Evolutionary conservation across 2,113 vertebrate genomes (phyloP).

Genomic region (Copsychus sechellarum): DNA sequence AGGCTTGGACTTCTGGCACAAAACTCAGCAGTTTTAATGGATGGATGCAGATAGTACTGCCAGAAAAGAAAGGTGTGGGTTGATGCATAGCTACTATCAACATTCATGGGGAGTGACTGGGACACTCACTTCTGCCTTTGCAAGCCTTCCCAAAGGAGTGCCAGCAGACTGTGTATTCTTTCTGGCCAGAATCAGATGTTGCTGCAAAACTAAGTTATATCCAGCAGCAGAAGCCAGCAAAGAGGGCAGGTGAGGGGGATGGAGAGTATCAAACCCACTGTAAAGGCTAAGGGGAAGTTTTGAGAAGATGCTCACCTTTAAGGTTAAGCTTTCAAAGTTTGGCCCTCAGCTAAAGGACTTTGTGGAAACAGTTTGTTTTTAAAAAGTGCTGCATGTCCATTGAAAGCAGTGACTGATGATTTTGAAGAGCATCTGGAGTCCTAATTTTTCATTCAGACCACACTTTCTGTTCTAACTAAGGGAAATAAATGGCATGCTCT

Average conservation of each 20-base stretch:
- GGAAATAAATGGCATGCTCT: background rate
- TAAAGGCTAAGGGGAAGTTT: background rate
- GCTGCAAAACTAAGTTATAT: background rate
- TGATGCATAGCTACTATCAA: background rate
- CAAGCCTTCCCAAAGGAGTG: background rate
- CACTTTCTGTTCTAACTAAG: background rate
- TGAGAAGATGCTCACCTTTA: background rate
- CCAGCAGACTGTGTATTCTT: background rate
- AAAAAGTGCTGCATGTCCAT: background rate
- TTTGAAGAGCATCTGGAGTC: background rate
- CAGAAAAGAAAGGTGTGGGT: background rate
- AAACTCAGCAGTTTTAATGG: background rate
- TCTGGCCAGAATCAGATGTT: background rate
- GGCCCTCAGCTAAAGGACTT: background rate
- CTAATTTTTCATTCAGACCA: background rate
- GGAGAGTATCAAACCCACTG: background rate
- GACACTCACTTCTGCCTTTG: background rate
- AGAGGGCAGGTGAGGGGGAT: background rate
- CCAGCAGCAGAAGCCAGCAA: background rate
- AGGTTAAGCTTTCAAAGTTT: background rate
- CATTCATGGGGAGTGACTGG: background rate
- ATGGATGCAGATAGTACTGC: background rate
- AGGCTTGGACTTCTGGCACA: background rate
- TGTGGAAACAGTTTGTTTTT: background rate
- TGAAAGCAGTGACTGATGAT: background rate